Evolutionary conservation across 2,888 invertebrate genomes (phyloP), one percentile per base, ranked within the genome.

Genomic region (Ypsolopha scabrella): DNA sequence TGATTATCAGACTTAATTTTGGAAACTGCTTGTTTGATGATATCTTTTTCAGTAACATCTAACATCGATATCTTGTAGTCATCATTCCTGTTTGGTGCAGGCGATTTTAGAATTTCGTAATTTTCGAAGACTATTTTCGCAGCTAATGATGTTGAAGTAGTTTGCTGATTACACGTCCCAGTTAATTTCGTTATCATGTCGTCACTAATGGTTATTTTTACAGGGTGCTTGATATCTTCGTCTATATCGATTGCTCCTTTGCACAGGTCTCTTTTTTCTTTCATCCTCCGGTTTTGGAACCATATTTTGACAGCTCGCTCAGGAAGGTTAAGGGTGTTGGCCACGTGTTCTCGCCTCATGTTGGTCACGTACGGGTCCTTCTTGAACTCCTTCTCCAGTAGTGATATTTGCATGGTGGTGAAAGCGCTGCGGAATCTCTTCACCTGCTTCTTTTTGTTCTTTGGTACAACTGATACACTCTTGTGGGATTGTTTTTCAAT

Each of bases 241-340:
- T 49, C 41, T 35, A 11, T 41, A 50, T 67, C 63, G 41, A 56
- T 51, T 56, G 57, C 56, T 39, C 44, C 41, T 51, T 72, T 56
- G 10, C 52, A 53, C 3, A 24, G 68, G 54, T 90, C 90, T 65
- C 90, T 92, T 67, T 92, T 92, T 64, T 86, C 85, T 58, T 90
- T 92, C 93, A 94, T 94, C 6, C 94, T 79, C 1, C 94, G 83
- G 68, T 94, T 94, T 69, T 95, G 94, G 65, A 94, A 95, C 94
- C 94, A 94, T 52, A 94, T 92, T 71, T 94, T 95, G 36, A 95
- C 90, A 59, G 94, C 93, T 51, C 91, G 80, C 64, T 95, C 94
- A 0, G 90, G 85, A 8, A 95, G 87, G 48, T 86, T 87, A 0
- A 94, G 77, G 0, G 75, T 60, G 0, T 81, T 69, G 0, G 94